Evolutionary conservation across 2,888 invertebrate species (phyloP).

Genomic region (Eupithecia subumbrata): DNA sequence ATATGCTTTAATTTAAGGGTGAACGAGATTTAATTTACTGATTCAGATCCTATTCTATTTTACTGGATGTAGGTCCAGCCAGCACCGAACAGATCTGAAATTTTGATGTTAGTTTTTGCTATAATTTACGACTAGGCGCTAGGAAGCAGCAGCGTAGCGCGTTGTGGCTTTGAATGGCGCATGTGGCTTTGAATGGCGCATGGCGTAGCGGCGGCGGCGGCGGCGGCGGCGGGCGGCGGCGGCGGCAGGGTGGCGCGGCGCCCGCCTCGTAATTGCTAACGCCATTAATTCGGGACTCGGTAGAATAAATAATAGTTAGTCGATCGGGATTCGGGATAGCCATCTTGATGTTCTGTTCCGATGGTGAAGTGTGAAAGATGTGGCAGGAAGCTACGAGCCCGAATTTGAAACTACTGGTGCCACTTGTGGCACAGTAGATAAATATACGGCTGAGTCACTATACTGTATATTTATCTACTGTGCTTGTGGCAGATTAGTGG

Average conservation of each 20-base stretch:
- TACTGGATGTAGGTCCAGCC: too few species aligned
- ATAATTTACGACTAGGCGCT: not conserved
- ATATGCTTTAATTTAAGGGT: too few species aligned
- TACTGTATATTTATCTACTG: too few species aligned
- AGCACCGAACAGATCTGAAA: too few species aligned
- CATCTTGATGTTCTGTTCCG: not conserved
- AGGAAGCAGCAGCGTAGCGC: not conserved
- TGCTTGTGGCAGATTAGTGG: too few species aligned
- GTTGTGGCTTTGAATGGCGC: not conserved
- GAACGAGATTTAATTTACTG: too few species aligned
- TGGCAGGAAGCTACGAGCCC: not conserved
- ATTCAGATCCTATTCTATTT: too few species aligned
- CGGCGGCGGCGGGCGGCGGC: not conserved
- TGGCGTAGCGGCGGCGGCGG: not conserved
- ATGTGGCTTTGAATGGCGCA: not conserved
- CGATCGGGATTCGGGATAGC: constrained; percentile 1
- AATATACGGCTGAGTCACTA: too few species aligned
- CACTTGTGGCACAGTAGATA: too few species aligned
- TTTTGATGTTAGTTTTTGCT: not conserved
- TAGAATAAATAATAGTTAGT: constrained; percentile 1
- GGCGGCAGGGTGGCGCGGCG: not conserved
- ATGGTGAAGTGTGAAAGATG: not conserved
- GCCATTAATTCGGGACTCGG: constrained; percentile 1
- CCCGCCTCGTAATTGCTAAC: constrained; percentile 1
- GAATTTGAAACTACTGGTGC: too few species aligned